These are phyloP conservation scores for Bombus confusus DNA, from an alignment of 1,140 invertebrate species.

Conservation along the genomic window DNA sequence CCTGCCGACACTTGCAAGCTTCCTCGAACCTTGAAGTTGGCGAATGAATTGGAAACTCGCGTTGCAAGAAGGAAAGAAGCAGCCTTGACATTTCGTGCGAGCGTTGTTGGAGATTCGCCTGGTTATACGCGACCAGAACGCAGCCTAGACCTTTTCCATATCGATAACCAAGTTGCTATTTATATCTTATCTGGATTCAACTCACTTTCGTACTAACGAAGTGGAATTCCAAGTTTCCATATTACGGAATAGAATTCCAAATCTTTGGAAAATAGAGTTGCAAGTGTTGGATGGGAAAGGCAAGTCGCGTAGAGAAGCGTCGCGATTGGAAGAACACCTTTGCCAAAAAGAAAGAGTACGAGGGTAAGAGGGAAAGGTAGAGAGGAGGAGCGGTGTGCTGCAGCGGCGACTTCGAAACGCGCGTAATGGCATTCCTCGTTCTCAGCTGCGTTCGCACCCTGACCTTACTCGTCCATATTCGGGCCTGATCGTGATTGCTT, in stretches of 20 bases:
- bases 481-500: conserved; percentile 77
- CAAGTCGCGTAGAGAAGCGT: not conserved
- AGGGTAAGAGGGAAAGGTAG: not conserved
- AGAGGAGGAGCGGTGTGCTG: not conserved
- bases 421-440: conserved; percentile 79
- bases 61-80: too few species aligned
- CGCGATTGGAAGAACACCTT: not conserved
- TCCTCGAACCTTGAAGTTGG: too few species aligned
- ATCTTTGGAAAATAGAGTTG: not conserved
- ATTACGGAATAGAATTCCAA: not conserved
- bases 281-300: not conserved
- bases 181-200: too few species aligned
- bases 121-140: too few species aligned
- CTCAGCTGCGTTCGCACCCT: conserved; percentile 75
- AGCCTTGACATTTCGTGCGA: too few species aligned
- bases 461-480: conserved; percentile 79
- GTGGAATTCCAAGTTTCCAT: too few species aligned
- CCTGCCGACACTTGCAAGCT: too few species aligned
- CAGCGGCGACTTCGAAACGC: conserved; percentile 69
- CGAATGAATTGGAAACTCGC: too few species aligned
- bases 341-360: not conserved
- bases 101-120: too few species aligned
- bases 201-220: too few species aligned
- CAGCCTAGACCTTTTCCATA: too few species aligned
- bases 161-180: too few species aligned